Percentiles rank a stretch among this genome's conserved stretches.
Conservation (phyloP, 2,113 vertebrate species). For the Hydropotes inermis region DNA sequence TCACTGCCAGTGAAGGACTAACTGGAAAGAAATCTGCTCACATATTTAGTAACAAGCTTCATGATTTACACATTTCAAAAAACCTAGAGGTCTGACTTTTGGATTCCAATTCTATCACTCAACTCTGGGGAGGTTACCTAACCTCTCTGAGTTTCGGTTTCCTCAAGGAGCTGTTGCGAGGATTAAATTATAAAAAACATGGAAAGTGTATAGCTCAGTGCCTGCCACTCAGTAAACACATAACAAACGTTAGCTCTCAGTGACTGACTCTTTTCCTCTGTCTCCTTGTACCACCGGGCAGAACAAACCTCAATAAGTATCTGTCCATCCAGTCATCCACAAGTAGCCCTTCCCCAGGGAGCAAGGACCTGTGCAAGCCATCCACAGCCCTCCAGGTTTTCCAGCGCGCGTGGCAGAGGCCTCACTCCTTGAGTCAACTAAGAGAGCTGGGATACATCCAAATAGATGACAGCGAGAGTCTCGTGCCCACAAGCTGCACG, state of each 20-base stretch:
- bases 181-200: not conserved
- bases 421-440: not conserved
- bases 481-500: not conserved
- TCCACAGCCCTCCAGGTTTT: not conserved
- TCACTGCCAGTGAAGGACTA: conserved; percentile 53
- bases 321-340: not conserved
- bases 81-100: not conserved
- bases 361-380: not conserved
- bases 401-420: not conserved
- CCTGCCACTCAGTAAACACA: not conserved
- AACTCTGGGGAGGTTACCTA: not conserved
- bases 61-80: conserved; percentile 36
- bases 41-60: conserved; percentile 52
- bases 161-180: not conserved
- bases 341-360: not conserved
- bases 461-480: not conserved
- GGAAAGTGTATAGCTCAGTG: not conserved
- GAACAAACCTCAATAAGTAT: not conserved
- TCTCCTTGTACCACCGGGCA: not conserved
- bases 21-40: conserved; percentile 43
- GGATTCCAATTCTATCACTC: not conserved
- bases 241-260: not conserved
- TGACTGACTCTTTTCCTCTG: not conserved
- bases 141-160: not conserved
- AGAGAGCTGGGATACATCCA: not conserved